A percentile compares a stretch with the other conserved stretches of the same genome.
phyloP scores from a whole-genome alignment of 2,113 vertebrate species.

The Hippocampus mohnikei region DNA sequence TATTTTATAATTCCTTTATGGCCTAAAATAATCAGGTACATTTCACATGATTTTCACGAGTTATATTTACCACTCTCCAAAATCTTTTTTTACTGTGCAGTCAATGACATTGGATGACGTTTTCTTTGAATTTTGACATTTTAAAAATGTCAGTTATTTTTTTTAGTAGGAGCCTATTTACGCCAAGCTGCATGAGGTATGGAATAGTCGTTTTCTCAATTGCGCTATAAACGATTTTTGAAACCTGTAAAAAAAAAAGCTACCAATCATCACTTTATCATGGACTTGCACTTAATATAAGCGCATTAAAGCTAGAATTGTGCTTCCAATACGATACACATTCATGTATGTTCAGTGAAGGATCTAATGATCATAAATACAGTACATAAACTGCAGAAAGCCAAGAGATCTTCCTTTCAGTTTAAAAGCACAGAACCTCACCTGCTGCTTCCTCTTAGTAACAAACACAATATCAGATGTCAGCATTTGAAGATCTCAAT shows the following conservation, averaged over 20 bases:
- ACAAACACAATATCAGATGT: neutral
- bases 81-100: too few relatives aligned
- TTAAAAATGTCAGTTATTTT: neutral
- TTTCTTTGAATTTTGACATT: neutral
- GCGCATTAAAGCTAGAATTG: conserved; percentile 29
- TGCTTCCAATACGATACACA: conserved; percentile 16
- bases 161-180: conserved; percentile 31
- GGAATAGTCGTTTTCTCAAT: conserved; percentile 57
- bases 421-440: neutral
- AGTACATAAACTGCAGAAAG: neutral
- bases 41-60: too few relatives aligned
- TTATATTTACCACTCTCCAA: too few relatives aligned
- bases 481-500: neutral
- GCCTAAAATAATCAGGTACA: too few relatives aligned
- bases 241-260: neutral
- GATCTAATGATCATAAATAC: neutral
- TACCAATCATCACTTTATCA: neutral
- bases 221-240: conserved; percentile 69
- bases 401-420: neutral
- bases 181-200: conserved; percentile 10
- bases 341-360: conserved; percentile 5
- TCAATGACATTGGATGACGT: neutral
- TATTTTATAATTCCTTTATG: too few relatives aligned
- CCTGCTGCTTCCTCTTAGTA: neutral
- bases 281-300: conserved; percentile 66